Base-by-base conservation (phyloP, 2,888 invertebrate genomes). In the Troglohyphantes excavatus region DNA sequence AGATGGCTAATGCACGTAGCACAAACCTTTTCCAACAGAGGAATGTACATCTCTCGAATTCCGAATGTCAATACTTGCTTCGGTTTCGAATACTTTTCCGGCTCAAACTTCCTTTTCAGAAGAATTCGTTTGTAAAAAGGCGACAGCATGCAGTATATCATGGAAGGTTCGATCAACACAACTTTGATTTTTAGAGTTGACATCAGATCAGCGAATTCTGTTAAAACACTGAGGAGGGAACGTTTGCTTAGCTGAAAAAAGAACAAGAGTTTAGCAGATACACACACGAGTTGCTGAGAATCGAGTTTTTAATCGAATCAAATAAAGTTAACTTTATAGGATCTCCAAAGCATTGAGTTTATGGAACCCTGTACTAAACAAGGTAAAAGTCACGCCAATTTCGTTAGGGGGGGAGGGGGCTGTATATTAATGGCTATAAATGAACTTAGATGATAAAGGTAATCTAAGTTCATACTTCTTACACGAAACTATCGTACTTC, bases 81-180 rank as follows among this genome's bases (percentile, higher is more conserved):
- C 2, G 76, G 39, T 2, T 23, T 72, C 17, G 13, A 17, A 11
- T 39, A 33, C 2, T 29, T 19, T 21, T 27, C 39, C 3, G 78
- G 7, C 17, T 33, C 27, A 19, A 86, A 86, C 5, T 78, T 78
- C 21, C 78, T 86, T 21, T 21, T 78, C 7, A 78, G 2, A 0
- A 86, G 43, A 6, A 86, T 26, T n/a, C n/a, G 21, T 39, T 78
- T 70, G 46, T 59, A 33, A 0, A 26, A 11, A 9, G 61, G 26
- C 9, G 70, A 29, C 23, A 86, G 23, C 68, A 86, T 68, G 29
- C 86, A 86, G 26, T 78, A 78, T 6, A 86, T 26, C 11, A 86
- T 27, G 19, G 86, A 78, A 13, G 86, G 86, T 26, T 86, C 86
- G 11, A 78, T 68, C 23, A 86, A 11, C 3, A 70, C 72, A 1